Percentiles rank a stretch among this genome's conserved stretches.
phyloP scores from a whole-genome alignment of 1,140 invertebrate genomes.

The Acromyrmex echinatior region DNA sequence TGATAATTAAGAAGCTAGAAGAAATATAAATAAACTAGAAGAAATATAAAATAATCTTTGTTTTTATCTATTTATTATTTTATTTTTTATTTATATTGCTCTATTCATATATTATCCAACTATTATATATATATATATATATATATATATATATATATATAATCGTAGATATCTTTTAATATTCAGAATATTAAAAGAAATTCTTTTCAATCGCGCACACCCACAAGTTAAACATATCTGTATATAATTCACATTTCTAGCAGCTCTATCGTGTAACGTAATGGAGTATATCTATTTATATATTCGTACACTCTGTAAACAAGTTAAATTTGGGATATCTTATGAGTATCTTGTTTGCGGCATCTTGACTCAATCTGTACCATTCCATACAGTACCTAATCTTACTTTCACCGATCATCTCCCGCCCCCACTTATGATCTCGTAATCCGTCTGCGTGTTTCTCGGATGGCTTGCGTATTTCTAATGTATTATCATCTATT shows the following conservation, averaged over 20 bases:
- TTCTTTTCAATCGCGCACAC: background rate
- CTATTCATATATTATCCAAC: background rate
- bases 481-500: background rate
- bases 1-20: background rate
- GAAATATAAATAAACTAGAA: background rate
- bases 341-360: background rate
- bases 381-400: background rate
- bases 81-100: background rate
- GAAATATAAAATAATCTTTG: background rate
- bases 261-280: background rate
- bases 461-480: constrained; percentile 26
- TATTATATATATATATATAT: background rate
- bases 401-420: constrained; percentile 59
- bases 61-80: background rate
- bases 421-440: constrained; percentile 23
- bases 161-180: background rate
- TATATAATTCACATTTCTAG: background rate
- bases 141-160: too few relatives aligned
- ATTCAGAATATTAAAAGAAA: background rate
- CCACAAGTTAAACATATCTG: background rate
- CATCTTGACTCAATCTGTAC: background rate
- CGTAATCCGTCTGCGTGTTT: constrained; percentile 33
- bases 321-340: background rate
- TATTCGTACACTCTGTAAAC: background rate
- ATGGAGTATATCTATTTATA: background rate